Base-by-base conservation (phyloP, 2,113 vertebrate genomes). In the Aramus guarauna region DNA sequence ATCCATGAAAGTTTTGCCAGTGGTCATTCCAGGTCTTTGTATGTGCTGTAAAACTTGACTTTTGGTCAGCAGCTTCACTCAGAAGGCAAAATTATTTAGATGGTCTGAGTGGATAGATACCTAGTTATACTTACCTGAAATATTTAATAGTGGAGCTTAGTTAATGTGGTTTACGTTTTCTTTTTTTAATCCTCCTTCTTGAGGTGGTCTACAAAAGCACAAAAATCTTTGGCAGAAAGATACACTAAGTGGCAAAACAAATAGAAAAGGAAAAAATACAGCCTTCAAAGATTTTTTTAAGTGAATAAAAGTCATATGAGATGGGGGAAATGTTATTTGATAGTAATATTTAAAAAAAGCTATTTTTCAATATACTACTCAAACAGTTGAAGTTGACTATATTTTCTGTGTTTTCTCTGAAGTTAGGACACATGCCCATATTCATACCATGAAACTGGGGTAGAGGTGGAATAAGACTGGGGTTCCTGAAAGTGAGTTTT, bases 151-250 rank as follows among this genome's bases (percentile, higher is more conserved):
- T 21, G 5, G 76, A 64, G 26, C 13, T 81, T 58, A 43, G 18
- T 58, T 72, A 23, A n/a, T 32, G 16, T 43, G 20, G 5, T 32
- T 58, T 69, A 4, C 60, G 8, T 43, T 72, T 39, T 59, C 69
- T 10, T 66, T 94, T 96, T 92, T 97, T 62, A 67, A 72, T 80
- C 39, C 27, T 4, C n/a, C 83, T 73, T 94, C 60, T 88, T 67
- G 48, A 86, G 26, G n/a, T 85, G 41, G 30, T 89, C 90, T 95
- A 32, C 74, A 79, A 34, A 95, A 88, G 59, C 55, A 64, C 36
- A 90, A 81, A 93, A 95, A 85, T 72, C 29, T 53, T 92, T 59
- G 47, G 14, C 66, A 77, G 41, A 45, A 91, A 73, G 19, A 7
- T 81, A 63, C 5, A 26, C 8, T 55, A 8, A 9, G 6, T 47